Percentiles rank a stretch among this genome's conserved stretches.
These are phyloP conservation scores for Ophthalmolycus amberensis DNA, from an alignment of 2,113 vertebrate genomes.

Conservation along the genomic window DNA sequence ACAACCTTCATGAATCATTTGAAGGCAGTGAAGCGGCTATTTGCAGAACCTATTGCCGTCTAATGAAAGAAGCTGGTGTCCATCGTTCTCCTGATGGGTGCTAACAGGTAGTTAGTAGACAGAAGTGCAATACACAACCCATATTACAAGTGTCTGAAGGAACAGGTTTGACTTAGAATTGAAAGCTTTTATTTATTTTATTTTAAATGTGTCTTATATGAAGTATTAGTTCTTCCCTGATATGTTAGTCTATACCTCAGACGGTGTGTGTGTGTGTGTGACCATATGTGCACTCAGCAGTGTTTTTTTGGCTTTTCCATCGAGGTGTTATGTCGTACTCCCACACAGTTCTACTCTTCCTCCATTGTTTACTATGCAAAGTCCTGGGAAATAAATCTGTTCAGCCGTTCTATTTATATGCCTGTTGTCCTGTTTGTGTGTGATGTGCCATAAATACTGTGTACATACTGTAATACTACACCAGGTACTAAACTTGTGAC, in stretches of 20 bases:
- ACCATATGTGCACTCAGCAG: neutral
- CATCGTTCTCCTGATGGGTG: neutral
- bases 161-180: neutral
- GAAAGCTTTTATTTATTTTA: neutral
- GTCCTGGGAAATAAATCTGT: conserved; percentile 70
- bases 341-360: neutral
- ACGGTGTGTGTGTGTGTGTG: conserved; percentile 2
- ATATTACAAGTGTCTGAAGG: conserved; percentile 8
- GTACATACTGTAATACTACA: too few relatives aligned
- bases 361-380: conserved; percentile 76
- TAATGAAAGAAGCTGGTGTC: neutral
- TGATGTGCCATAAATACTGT: neutral
- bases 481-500: neutral
- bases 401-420: conserved; percentile 26
- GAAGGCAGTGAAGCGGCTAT: neutral
- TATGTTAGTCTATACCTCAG: conserved; percentile 53
- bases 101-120: neutral
- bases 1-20: neutral
- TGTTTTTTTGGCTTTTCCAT: conserved; percentile 29
- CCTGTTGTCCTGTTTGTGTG: neutral
- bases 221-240: conserved; percentile 53
- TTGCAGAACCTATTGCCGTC: neutral
- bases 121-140: neutral
- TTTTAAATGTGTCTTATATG: conserved; percentile 35
- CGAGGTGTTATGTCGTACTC: conserved; percentile 5